Conservation (phyloP, 2,113 vertebrate genomes). For the Porphyrio hochstetteri region DNA sequence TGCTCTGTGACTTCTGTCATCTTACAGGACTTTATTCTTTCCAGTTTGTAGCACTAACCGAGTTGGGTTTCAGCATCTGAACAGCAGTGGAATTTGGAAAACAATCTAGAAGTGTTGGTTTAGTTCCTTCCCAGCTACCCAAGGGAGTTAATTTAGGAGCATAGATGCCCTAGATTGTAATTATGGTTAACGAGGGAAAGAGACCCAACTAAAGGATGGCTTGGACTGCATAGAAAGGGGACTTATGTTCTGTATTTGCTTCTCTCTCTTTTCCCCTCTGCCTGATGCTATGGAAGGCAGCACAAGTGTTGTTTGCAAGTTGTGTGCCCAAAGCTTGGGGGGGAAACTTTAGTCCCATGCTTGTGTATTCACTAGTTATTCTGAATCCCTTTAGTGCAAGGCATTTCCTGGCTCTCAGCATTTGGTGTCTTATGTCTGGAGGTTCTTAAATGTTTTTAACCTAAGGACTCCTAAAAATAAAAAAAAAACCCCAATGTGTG, state of each 20-base stretch:
- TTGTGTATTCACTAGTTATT: neutral
- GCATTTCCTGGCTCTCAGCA: neutral
- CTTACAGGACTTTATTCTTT: neutral
- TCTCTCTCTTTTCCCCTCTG: neutral
- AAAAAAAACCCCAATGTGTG: accelerated
- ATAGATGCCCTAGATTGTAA: neutral
- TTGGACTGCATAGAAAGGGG: neutral
- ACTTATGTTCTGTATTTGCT: neutral
- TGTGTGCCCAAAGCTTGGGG: neutral
- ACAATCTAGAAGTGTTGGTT: neutral
- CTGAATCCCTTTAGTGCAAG: neutral
- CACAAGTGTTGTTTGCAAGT: neutral
- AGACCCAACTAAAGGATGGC: neutral
- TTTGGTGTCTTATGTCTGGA: neutral
- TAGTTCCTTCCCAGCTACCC: neutral
- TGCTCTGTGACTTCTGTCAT: neutral
- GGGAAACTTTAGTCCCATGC: neutral
- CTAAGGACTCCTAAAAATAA: neutral
- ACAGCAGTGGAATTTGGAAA: neutral
- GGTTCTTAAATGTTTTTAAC: neutral
- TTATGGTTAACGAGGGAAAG: neutral
- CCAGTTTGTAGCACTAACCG: neutral
- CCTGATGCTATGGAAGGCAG: neutral
- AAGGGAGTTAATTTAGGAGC: neutral
- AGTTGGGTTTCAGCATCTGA: neutral